Evolutionary conservation across 1,140 invertebrate species (phyloP), one percentile per base, ranked within the genome.

Genomic region (Dreissena rostriformis): DNA sequence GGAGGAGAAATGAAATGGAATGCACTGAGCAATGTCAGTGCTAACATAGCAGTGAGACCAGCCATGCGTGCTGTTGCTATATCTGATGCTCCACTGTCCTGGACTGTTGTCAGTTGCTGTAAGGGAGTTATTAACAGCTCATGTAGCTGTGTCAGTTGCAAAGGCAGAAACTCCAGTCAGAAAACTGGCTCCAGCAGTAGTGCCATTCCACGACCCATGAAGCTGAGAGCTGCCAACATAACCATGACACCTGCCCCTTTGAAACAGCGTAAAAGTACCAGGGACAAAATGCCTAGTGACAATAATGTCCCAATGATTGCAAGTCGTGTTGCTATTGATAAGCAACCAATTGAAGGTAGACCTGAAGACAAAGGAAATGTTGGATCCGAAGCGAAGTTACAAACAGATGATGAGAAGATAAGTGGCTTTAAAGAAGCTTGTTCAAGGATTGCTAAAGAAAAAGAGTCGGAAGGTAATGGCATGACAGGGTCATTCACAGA

Each of bases 191-290:
- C 66, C 19, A 29, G 39, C 17, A 22, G n/a, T 78, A 75, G 80
- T 49, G 24, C 67, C 11, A 82, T 82, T 75, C 80, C 80, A 7
- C 74, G 65, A 75, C 80, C 80, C 66, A 11, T n/a, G 1, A 66
- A 12, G 15, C 70, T 82, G 29, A 66, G 26, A n/a, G 61, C 80
- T 52, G 80, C 71, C 26, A 74, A 53, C 11, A 61, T 82, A 17
- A 53, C 61, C 1, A 22, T 82, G n/a, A 82, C 80, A 14, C 70
- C 71, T 52, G 80, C 80, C 4, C 80, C 80, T 22, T 7, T 55
- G 8, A 82, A 68, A 24, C 74, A 63, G 19, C 24, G 24, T 0
- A 81, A 73, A 28, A 72, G 2, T 22, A 61, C 65, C 71, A 14
- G 17, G 29, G 65, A 79, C 28, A 70, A 79, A 28, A 79, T 26